These are phyloP conservation scores for Polypterus bichir DNA, from an alignment of 2,113 vertebrate species.

Conservation along the genomic window DNA sequence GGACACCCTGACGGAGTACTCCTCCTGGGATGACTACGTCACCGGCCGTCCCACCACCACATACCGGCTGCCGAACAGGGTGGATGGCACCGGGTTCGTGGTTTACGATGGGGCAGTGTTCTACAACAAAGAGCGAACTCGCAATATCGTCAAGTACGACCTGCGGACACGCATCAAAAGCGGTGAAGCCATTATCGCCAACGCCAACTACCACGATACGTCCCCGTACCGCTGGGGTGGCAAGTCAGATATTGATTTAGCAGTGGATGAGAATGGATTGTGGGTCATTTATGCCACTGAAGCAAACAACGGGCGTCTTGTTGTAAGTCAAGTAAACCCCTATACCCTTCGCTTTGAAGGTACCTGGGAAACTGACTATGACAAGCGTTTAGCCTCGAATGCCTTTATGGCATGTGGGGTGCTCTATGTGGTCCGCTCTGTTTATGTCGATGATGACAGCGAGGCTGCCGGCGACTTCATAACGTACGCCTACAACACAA, in stretches of 20 bases:
- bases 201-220: constrained; percentile 90
- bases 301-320: constrained; percentile 72
- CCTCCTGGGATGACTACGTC: constrained; percentile 82
- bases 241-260: constrained; percentile 86
- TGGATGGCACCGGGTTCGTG: constrained; percentile 84
- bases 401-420: constrained; percentile 94
- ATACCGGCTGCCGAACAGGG: constrained; percentile 82
- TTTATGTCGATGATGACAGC: constrained; percentile 85
- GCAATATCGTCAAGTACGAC: constrained; percentile 88
- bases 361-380: constrained; percentile 85
- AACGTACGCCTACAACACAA: constrained; percentile 84
- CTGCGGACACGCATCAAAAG: constrained; percentile 87
- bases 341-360: constrained; percentile 89
- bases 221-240: constrained; percentile 90
- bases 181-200: constrained; percentile 80
- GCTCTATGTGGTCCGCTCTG: constrained; percentile 79
- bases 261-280: constrained; percentile 82
- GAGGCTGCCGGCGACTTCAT: constrained; percentile 75
- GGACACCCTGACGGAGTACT: constrained; percentile 80
- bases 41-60: constrained; percentile 71
- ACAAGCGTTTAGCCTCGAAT: constrained; percentile 84
- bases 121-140: constrained; percentile 91
- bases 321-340: constrained; percentile 86
- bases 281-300: constrained; percentile 93
- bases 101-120: constrained; percentile 89